These are phyloP conservation scores for Pseudomyrmex flavicornis DNA, from an alignment of 1,140 invertebrate genomes.

Conservation along the genomic window DNA sequence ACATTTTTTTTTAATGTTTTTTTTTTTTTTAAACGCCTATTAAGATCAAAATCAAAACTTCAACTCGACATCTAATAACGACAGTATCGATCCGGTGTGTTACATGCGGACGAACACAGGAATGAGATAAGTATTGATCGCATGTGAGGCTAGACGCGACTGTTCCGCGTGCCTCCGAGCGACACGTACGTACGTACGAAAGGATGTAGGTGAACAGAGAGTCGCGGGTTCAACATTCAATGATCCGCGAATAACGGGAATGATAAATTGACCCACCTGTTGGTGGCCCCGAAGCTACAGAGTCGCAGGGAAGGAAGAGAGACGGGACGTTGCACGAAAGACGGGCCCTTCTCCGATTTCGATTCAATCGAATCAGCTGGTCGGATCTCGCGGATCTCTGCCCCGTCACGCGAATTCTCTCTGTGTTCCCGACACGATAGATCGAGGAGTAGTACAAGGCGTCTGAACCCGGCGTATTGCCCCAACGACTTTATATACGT, in stretches of 20 bases:
- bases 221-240: not conserved
- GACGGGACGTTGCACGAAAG: not conserved
- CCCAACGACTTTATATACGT: constrained; percentile 85
- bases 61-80: not conserved
- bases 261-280: constrained; percentile 40
- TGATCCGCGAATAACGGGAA: constrained; percentile 26
- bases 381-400: not conserved
- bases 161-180: not conserved
- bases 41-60: not conserved
- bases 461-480: constrained; percentile 83
- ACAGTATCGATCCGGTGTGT: not conserved
- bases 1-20: not conserved
- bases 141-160: not conserved
- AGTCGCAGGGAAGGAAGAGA: not conserved
- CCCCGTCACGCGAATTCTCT: constrained; percentile 5
- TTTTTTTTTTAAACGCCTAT: not conserved
- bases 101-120: not conserved
- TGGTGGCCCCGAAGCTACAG: not conserved
- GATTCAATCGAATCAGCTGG: constrained; percentile 4
- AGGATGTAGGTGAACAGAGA: not conserved
- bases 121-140: not conserved
- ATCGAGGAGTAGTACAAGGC: constrained; percentile 79
- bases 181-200: not conserved
- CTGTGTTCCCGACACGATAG: constrained; percentile 72
- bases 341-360: not conserved